phyloP scores from a whole-genome alignment of 2,113 vertebrate genomes.

The Naja naja region DNA sequence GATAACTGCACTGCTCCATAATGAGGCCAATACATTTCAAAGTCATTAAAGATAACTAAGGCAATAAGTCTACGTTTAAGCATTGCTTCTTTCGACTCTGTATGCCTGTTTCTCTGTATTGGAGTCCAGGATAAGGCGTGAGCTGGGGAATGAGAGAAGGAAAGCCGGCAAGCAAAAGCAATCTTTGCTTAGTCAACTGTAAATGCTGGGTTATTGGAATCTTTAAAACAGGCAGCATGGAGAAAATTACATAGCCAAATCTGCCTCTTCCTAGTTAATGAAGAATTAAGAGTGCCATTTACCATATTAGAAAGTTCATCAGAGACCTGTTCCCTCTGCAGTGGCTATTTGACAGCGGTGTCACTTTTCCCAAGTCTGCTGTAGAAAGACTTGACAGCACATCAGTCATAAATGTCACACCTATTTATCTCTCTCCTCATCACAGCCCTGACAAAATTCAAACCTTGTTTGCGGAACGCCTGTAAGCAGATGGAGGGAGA shows the following conservation, averaged over 20 bases:
- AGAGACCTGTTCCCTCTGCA: conserved; percentile 78
- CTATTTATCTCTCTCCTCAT: conserved; percentile 90
- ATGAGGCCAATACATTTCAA: conserved; percentile 97
- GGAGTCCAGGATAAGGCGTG: background rate
- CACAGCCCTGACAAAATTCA: conserved; percentile 80
- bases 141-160: background rate
- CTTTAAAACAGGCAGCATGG: conserved; percentile 90
- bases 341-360: conserved; percentile 85
- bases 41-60: conserved; percentile 98
- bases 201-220: conserved; percentile 93
- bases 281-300: conserved; percentile 97
- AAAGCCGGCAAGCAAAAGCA: conserved; percentile 65
- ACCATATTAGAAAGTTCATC: conserved; percentile 90
- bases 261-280: conserved; percentile 90
- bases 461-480: conserved; percentile 65
- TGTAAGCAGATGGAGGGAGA: background rate
- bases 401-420: conserved; percentile 94
- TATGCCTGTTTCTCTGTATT: conserved; percentile 76
- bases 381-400: conserved; percentile 80
- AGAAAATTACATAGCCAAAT: conserved; percentile 94
- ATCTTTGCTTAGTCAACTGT: conserved; percentile 92
- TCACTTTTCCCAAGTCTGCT: conserved; percentile 83
- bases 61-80: conserved; percentile 96
- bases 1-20: conserved; percentile 96
- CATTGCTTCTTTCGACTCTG: conserved; percentile 84